Percentiles rank a stretch among this genome's conserved stretches.
Evolutionary conservation across 2,888 invertebrate species (phyloP).

Genomic region (Sinodicranocentrus sp.): DNA sequence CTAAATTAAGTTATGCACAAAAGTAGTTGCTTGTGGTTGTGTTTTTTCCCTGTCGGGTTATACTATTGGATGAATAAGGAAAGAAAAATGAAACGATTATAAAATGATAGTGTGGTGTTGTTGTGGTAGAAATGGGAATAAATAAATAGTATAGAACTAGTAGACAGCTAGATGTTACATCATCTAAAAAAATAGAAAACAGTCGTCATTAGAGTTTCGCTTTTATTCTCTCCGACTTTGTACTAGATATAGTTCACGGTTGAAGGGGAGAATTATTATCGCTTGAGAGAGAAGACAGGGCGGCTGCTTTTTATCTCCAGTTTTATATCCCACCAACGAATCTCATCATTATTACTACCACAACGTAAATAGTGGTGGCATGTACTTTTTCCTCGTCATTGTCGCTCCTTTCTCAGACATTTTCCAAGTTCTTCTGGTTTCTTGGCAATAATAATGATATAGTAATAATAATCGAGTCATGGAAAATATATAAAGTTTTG

Average conservation of each 20-base stretch:
- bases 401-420: slow-evolving; percentile 5
- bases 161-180: no score
- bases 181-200: no score
- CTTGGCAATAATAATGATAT: slow-evolving; percentile 23
- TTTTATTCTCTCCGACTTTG: background rate
- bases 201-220: background rate
- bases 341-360: slow-evolving; percentile 24
- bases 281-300: background rate
- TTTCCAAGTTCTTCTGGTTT: slow-evolving; percentile 12
- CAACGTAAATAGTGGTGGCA: slow-evolving; percentile 22
- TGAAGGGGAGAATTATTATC: slow-evolving; percentile 22
- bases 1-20: no score
- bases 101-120: no score
- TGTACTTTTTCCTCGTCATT: slow-evolving; percentile 11
- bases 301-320: background rate
- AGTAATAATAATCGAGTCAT: slow-evolving; percentile 20
- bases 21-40: no score
- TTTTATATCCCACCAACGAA: slow-evolving; percentile 2
- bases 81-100: no score
- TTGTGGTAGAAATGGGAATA: no score
- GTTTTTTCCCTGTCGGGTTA: no score
- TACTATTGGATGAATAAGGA: no score
- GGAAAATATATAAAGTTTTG: background rate
- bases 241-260: slow-evolving; percentile 8
- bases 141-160: no score